Percentiles rank a stretch among this genome's conserved stretches.
phyloP scores from a whole-genome alignment of 2,797 vertebrate genomes.

The Scomberomorus guttatus region DNA sequence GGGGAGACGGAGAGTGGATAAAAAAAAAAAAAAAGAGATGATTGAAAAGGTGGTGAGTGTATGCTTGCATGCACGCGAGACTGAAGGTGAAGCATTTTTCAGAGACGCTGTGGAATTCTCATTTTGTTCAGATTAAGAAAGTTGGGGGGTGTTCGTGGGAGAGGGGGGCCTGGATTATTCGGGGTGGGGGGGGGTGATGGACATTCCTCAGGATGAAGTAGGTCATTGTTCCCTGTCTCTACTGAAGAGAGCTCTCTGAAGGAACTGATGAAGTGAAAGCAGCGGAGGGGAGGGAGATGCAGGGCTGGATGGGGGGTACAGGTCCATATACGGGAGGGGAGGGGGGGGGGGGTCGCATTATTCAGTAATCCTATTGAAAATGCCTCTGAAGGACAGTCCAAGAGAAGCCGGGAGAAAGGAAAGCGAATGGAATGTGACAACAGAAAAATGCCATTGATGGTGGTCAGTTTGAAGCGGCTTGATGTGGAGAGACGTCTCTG shows the following conservation, averaged over 20 bases:
- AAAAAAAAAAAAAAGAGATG: slow-evolving; percentile 10
- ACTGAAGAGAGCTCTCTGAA: slow-evolving; percentile 86
- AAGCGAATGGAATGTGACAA: slow-evolving; percentile 88
- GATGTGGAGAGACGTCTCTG: slow-evolving; percentile 78
- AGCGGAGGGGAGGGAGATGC: slow-evolving; percentile 75
- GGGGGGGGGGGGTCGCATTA: slow-evolving; percentile 72
- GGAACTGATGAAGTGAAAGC: slow-evolving; percentile 88
- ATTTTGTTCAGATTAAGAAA: slow-evolving; percentile 88
- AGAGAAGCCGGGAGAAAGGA: slow-evolving; percentile 79
- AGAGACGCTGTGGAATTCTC: slow-evolving; percentile 81
- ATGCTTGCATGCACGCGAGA: slow-evolving; percentile 53
- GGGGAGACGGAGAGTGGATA: slow-evolving; percentile 5
- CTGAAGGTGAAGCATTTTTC: slow-evolving; percentile 80
- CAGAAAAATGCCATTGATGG: slow-evolving; percentile 86
- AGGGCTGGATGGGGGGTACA: slow-evolving; percentile 69
- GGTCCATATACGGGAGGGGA: slow-evolving; percentile 76
- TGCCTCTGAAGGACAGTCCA: slow-evolving; percentile 84
- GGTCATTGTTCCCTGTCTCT: slow-evolving; percentile 88
- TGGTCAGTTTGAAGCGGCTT: slow-evolving; percentile 81
- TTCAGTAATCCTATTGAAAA: slow-evolving; percentile 90
- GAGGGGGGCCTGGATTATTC: slow-evolving; percentile 74
- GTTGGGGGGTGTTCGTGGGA: slow-evolving; percentile 69
- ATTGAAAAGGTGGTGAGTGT: slow-evolving; percentile 40
- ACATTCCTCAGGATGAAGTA: slow-evolving; percentile 90
- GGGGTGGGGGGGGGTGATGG: slow-evolving; percentile 68